Conservation (phyloP, 2,797 vertebrate genomes). For the Apogon talboti region DNA sequence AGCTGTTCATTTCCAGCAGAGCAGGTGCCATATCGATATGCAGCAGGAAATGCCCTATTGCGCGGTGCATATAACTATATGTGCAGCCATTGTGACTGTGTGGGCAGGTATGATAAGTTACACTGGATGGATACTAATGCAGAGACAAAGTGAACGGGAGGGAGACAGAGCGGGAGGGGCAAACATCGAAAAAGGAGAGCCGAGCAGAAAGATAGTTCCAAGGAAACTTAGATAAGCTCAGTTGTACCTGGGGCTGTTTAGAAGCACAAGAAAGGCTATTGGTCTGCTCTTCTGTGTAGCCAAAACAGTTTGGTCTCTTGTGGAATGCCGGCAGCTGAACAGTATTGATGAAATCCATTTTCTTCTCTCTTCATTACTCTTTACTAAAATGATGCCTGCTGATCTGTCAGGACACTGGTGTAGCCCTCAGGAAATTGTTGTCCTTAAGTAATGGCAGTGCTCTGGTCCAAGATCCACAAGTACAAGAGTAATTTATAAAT, state of each 20-base stretch:
- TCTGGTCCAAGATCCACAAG: conserved; percentile 50
- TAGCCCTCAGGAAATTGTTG: conserved; percentile 40
- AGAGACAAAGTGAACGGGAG: conserved; percentile 11
- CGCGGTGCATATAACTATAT: conserved; percentile 35
- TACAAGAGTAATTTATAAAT: conserved; percentile 32
- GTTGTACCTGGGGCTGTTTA: conserved; percentile 39
- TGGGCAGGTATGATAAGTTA: conserved; percentile 54
- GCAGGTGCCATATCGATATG: conserved; percentile 39
- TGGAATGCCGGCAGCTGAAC: conserved; percentile 31
- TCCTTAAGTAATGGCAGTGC: conserved; percentile 35
- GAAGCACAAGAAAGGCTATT: conserved; percentile 52
- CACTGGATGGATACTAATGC: conserved; percentile 30
- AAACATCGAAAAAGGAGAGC: conserved; percentile 29
- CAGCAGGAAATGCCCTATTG: conserved; percentile 34
- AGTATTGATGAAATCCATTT: conserved; percentile 54
- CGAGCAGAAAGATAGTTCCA: conserved; percentile 37
- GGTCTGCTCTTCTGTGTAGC: conserved; percentile 57
- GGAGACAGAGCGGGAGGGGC: not conserved
- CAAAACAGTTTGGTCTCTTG: conserved; percentile 49
- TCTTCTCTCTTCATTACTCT: conserved; percentile 54
- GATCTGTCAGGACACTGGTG: conserved; percentile 37
- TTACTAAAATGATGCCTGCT: conserved; percentile 43
- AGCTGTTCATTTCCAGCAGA: conserved; percentile 55
- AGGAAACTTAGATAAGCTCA: conserved; percentile 52
- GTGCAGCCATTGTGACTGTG: conserved; percentile 37